phyloP scores from a whole-genome alignment of 2,888 invertebrate genomes.

The Lycocerus yunnanus region DNA sequence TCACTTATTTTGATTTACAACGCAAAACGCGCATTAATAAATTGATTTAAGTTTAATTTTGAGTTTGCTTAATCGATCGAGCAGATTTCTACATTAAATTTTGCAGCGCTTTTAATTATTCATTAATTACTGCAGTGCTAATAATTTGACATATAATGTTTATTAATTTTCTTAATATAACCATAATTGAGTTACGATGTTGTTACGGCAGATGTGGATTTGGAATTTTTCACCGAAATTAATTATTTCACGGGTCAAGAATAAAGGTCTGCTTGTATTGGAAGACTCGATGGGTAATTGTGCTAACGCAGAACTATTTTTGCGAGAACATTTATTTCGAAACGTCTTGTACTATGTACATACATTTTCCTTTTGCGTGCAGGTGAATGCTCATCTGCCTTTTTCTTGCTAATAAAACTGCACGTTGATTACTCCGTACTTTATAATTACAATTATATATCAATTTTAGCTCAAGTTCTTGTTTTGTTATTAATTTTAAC shows the following conservation, averaged over 20 bases:
- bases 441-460: not conserved
- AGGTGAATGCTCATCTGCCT: not conserved
- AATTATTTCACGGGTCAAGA: no score
- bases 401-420: not conserved
- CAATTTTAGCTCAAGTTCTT: not conserved
- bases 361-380: not conserved
- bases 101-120: not conserved
- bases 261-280: no score
- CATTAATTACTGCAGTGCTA: not conserved
- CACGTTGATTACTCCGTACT: not conserved
- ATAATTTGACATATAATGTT: not conserved
- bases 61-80: not conserved
- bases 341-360: no score
- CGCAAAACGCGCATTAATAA: not conserved
- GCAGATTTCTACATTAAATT: not conserved
- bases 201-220: no score
- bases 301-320: no score
- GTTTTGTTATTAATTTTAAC: not conserved
- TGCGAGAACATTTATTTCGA: no score
- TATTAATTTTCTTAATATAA: not conserved
- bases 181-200: not conserved
- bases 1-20: not conserved
- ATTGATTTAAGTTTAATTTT: not conserved
- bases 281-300: no score
- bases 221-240: no score